Conservation (phyloP, 2,888 invertebrate species). For the Folsomia manolachei region DNA sequence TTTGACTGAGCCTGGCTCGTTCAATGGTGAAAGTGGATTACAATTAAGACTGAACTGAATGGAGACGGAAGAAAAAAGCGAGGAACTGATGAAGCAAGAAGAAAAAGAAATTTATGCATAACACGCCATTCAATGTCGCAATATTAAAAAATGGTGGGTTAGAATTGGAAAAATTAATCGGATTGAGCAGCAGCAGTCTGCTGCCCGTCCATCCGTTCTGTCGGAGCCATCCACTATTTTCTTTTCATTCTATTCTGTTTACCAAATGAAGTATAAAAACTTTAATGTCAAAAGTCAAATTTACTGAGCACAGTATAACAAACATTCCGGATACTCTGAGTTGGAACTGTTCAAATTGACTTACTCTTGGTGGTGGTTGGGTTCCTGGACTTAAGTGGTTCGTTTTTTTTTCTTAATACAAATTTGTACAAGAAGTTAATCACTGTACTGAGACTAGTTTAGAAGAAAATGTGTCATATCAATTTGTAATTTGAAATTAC, state of each 20-base stretch:
- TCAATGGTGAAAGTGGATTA: constrained; percentile 3
- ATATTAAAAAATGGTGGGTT: constrained; percentile 4
- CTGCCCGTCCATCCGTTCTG: not conserved
- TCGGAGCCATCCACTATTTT: not conserved
- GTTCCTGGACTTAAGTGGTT: too few relatives aligned
- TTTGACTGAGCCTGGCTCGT: not conserved
- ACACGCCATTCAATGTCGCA: not conserved
- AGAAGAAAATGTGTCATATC: too few relatives aligned
- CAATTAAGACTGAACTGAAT: not conserved
- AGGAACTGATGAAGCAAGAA: not conserved
- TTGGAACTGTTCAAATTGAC: too few relatives aligned
- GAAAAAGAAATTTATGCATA: not conserved
- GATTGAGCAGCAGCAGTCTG: constrained; percentile 30
- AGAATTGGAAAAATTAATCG: constrained; percentile 40
- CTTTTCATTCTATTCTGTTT: not conserved
- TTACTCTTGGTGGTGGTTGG: too few relatives aligned
- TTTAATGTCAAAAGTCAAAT: not conserved
- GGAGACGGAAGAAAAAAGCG: not conserved
- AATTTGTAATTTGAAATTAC: too few relatives aligned
- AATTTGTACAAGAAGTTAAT: too few relatives aligned
- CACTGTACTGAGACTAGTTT: too few relatives aligned
- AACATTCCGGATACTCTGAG: too few relatives aligned
- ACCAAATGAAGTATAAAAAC: not conserved
- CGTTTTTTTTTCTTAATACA: too few relatives aligned
- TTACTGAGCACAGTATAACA: too few relatives aligned